Evolutionary conservation across 1,140 invertebrate genomes (phyloP).

Genomic region (Drosophila sturtevanti): DNA sequence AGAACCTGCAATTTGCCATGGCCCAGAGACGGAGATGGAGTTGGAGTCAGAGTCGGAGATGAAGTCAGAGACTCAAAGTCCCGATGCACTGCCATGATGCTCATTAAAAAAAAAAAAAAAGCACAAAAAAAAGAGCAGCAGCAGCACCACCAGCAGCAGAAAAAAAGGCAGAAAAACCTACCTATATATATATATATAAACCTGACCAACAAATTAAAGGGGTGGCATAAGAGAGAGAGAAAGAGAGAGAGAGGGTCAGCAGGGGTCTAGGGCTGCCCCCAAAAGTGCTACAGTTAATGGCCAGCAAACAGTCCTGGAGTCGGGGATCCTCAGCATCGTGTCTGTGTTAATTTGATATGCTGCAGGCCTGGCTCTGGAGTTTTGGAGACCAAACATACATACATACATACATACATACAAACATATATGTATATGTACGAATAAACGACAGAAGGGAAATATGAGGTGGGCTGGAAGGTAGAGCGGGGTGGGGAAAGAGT

Average conservation of each 20-base stretch:
- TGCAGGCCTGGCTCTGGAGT: slow-evolving; percentile 55
- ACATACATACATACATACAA: too few species aligned
- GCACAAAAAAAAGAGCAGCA: slow-evolving; percentile 27
- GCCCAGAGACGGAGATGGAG: slow-evolving; percentile 29
- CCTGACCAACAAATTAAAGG: slow-evolving; percentile 73
- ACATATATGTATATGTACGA: too few species aligned
- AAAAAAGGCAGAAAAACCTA: slow-evolving; percentile 1
- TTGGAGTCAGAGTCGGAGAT: slow-evolving; percentile 24
- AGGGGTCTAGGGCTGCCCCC: slow-evolving; percentile 44
- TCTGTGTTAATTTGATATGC: slow-evolving; percentile 79
- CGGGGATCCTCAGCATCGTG: slow-evolving; percentile 42
- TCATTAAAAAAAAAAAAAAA: slow-evolving; percentile 67
- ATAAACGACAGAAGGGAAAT: neutral
- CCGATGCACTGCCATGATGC: slow-evolving; percentile 56
- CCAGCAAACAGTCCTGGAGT: slow-evolving; percentile 59
- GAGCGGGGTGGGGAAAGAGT: neutral
- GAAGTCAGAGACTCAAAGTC: slow-evolving; percentile 31
- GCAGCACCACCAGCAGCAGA: slow-evolving; percentile 31
- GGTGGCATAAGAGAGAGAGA: slow-evolving; percentile 1
- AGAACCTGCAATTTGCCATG: slow-evolving; percentile 73
- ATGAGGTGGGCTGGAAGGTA: neutral
- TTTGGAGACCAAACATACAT: too few species aligned
- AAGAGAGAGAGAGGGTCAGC: slow-evolving; percentile 10
- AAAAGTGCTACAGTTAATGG: slow-evolving; percentile 80
- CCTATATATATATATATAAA: slow-evolving; percentile 26